phyloP scores from a whole-genome alignment of 2,888 invertebrate species.

The Xestia ashworthii region DNA sequence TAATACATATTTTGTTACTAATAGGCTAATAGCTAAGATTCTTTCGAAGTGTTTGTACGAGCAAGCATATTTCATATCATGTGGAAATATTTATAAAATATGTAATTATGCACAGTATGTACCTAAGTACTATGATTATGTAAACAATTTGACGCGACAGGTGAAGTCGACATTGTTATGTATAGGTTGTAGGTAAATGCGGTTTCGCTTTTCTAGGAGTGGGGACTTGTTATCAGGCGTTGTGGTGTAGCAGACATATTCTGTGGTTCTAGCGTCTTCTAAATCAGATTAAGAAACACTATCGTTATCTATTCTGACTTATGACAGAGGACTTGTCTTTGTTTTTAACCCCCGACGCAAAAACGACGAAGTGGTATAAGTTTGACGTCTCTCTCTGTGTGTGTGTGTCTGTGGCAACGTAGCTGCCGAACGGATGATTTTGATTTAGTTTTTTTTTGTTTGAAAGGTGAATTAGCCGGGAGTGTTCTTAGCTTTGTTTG shows the following conservation, averaged over 20 bases:
- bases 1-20: neutral
- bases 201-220: constrained; percentile 16
- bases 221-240: constrained; percentile 32
- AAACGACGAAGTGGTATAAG: no score
- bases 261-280: constrained; percentile 32
- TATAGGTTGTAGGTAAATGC: neutral
- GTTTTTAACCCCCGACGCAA: neutral
- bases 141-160: constrained; percentile 34
- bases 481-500: no score
- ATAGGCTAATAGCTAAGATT: neutral
- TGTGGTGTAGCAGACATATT: constrained; percentile 4
- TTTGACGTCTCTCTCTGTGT: no score
- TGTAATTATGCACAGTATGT: constrained; percentile 19
- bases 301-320: constrained; percentile 45
- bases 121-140: constrained; percentile 12
- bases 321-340: constrained; percentile 25
- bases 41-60: neutral
- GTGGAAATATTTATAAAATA: constrained; percentile 16
- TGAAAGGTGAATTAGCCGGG: no score
- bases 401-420: no score
- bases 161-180: constrained; percentile 6
- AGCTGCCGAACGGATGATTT: no score
- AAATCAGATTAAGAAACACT: constrained; percentile 49
- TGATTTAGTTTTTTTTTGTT: no score
- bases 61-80: constrained; percentile 5